Conservation (phyloP, 2,113 vertebrate species). For the Hippocampus guttulatus region DNA sequence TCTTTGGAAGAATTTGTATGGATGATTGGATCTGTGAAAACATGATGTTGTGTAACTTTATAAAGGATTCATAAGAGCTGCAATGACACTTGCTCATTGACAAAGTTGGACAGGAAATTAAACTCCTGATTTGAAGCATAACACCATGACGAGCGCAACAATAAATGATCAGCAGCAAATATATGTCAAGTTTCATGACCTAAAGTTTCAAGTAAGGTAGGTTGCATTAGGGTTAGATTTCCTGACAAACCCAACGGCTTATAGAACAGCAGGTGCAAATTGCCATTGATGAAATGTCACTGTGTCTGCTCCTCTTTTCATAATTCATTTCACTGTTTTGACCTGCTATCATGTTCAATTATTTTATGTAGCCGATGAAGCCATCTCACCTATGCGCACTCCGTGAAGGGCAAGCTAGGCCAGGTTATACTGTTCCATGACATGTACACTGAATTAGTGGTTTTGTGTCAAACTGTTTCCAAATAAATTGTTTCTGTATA, state of each 20-base stretch:
- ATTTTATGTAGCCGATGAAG: background rate
- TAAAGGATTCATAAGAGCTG: background rate
- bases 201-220: background rate
- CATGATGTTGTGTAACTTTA: background rate
- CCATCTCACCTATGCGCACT: background rate
- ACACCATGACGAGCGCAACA: background rate
- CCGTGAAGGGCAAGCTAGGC: background rate
- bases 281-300: background rate
- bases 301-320: background rate
- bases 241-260: background rate
- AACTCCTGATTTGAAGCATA: background rate
- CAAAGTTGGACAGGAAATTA: background rate
- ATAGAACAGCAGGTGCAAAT: background rate
- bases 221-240: background rate
- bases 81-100: background rate
- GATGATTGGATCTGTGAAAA: background rate
- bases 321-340: background rate
- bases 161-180: background rate
- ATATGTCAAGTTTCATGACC: background rate
- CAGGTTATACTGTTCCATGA: background rate
- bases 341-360: background rate
- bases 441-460: background rate
- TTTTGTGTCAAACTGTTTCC: background rate
- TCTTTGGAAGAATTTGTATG: background rate
- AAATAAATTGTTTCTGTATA: background rate